phyloP scores from a whole-genome alignment of 2,113 vertebrate genomes.

The Mesocricetus auratus region DNA sequence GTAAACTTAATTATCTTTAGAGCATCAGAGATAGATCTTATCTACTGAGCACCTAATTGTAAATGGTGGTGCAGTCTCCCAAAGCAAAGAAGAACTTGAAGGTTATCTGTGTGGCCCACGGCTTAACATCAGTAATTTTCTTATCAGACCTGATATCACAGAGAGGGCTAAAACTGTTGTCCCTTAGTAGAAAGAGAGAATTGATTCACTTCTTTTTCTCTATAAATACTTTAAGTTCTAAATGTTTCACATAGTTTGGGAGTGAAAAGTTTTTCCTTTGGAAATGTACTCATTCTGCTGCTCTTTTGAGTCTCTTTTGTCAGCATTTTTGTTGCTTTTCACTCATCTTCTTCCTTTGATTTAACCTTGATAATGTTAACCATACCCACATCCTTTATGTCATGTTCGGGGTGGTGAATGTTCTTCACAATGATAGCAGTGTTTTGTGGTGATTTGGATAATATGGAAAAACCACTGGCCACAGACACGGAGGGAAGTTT shows the following conservation, averaged over 20 bases:
- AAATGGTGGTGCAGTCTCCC: slow-evolving; percentile 8
- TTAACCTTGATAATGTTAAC: slow-evolving; percentile 36
- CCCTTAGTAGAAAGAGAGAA: not conserved
- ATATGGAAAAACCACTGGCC: not conserved
- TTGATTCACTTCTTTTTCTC: not conserved
- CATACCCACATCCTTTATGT: not conserved
- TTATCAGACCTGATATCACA: not conserved
- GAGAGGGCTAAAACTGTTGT: not conserved
- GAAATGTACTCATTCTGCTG: not conserved
- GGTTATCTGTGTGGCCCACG: not conserved
- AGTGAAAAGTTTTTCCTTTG: slow-evolving; percentile 46
- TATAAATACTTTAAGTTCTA: not conserved
- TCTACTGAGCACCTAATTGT: slow-evolving; percentile 6
- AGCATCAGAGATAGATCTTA: not conserved
- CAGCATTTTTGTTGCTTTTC: not conserved
- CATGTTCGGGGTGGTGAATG: not conserved
- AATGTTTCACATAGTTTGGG: not conserved
- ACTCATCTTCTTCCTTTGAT: not conserved
- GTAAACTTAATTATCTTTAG: slow-evolving; percentile 41
- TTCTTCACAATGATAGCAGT: not conserved
- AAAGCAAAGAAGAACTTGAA: slow-evolving; percentile 56
- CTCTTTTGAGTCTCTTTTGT: slow-evolving; percentile 20
- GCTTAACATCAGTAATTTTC: slow-evolving; percentile 16
- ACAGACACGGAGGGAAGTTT: slow-evolving; percentile 18
- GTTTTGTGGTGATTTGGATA: not conserved